Conservation (phyloP, 2,888 invertebrate species). For the Pyrocoelia pectoralis region DNA sequence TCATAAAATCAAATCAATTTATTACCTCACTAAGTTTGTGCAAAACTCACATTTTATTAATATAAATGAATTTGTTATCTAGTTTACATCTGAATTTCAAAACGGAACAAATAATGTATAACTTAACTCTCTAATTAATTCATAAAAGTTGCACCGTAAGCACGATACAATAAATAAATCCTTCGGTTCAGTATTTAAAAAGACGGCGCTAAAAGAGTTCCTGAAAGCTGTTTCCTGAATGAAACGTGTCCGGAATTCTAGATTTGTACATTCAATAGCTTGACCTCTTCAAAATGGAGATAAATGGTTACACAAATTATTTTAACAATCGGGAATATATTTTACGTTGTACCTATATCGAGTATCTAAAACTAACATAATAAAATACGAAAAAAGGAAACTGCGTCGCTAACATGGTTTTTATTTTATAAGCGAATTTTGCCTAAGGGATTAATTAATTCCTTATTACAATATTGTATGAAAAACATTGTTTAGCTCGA, state of each 20-base stretch:
- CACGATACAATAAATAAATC: constrained; percentile 12
- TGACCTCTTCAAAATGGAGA: constrained; percentile 21
- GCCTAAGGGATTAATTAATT: too few relatives aligned
- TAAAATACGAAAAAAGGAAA: too few relatives aligned
- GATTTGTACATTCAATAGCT: constrained; percentile 9
- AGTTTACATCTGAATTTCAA: background rate
- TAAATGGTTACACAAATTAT: constrained; percentile 28
- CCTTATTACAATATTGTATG: too few relatives aligned
- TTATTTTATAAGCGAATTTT: too few relatives aligned
- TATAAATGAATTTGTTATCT: background rate
- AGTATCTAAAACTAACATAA: too few relatives aligned
- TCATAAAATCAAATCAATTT: too few relatives aligned
- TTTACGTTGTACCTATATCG: too few relatives aligned
- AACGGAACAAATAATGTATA: background rate
- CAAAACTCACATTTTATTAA: too few relatives aligned
- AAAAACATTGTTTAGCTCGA: too few relatives aligned
- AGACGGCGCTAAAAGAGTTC: constrained; percentile 27
- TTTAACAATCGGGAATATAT: background rate
- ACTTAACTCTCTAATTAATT: constrained; percentile 4
- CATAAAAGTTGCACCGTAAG: constrained; percentile 10
- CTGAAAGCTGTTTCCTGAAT: constrained; percentile 25
- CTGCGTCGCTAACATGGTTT: too few relatives aligned
- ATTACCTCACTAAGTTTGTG: too few relatives aligned
- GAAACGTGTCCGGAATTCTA: constrained; percentile 25
- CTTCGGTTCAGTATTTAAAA: constrained; percentile 20